A percentile compares a stretch with the other conserved stretches of the same genome.
Evolutionary conservation across 2,797 vertebrate species (phyloP).

Genomic region (Halcyon badia): DNA sequence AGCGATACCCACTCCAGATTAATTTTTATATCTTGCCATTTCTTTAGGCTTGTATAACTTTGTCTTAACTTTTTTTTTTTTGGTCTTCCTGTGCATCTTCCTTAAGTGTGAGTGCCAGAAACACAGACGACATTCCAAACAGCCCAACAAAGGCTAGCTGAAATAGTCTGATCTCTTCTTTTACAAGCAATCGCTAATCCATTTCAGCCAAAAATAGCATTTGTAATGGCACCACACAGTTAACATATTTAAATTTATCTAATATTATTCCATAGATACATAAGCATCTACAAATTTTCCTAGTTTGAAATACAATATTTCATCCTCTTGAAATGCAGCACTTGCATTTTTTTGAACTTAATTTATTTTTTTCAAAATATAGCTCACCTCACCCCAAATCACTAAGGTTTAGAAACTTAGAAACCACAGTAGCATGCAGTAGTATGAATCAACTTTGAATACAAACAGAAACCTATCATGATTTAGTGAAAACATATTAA

Average conservation of each 20-base stretch:
- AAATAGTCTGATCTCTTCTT: neutral
- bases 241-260: constrained; percentile 31
- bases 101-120: neutral
- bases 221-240: neutral
- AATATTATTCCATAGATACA: neutral
- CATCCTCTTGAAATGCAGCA: neutral
- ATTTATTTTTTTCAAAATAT: neutral
- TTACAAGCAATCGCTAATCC: neutral
- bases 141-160: neutral
- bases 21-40: neutral
- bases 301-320: neutral
- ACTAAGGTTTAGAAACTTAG: neutral
- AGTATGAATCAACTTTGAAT: neutral
- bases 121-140: neutral
- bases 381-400: accelerated
- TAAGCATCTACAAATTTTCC: neutral
- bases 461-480: neutral
- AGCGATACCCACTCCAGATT: neutral
- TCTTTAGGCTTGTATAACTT: neutral
- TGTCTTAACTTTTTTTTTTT: neutral
- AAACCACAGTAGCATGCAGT: neutral
- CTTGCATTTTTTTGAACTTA: neutral
- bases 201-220: constrained; percentile 23
- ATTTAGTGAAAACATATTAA: neutral
- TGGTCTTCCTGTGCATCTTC: neutral